Evolutionary conservation across 2,797 vertebrate species (phyloP).

Genomic region (Chelonia mydas): DNA sequence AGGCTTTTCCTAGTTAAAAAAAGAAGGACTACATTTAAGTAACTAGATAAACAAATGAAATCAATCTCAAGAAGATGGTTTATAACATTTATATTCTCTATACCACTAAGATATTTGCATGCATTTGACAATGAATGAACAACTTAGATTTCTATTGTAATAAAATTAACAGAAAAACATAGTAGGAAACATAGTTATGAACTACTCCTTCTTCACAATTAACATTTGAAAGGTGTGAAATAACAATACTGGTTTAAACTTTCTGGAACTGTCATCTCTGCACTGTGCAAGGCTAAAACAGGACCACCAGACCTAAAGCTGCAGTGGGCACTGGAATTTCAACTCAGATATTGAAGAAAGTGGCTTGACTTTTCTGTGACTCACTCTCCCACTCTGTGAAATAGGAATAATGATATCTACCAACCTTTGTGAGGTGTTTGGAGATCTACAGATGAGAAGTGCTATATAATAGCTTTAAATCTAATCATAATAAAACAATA

Average conservation of each 20-base stretch:
- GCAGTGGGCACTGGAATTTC: neutral
- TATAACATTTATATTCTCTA: neutral
- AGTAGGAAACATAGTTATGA: neutral
- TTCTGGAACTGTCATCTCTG: neutral
- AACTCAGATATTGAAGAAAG: neutral
- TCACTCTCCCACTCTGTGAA: neutral
- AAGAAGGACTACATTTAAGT: neutral
- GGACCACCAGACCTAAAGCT: neutral
- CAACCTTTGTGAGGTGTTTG: neutral
- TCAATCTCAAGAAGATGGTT: neutral
- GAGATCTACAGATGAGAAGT: neutral
- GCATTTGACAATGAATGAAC: neutral
- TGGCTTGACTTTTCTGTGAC: neutral
- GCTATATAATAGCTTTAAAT: neutral
- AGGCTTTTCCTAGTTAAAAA: neutral
- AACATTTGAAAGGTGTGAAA: neutral
- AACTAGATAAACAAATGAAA: neutral
- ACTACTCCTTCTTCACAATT: neutral
- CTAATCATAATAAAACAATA: neutral
- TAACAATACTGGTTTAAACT: neutral
- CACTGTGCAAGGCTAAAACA: neutral
- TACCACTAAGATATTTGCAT: neutral
- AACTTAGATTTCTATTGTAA: neutral
- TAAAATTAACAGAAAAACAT: neutral
- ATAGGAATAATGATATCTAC: neutral